phyloP scores from a whole-genome alignment of 2,888 invertebrate species.

The Leptothorax acervorum region DNA sequence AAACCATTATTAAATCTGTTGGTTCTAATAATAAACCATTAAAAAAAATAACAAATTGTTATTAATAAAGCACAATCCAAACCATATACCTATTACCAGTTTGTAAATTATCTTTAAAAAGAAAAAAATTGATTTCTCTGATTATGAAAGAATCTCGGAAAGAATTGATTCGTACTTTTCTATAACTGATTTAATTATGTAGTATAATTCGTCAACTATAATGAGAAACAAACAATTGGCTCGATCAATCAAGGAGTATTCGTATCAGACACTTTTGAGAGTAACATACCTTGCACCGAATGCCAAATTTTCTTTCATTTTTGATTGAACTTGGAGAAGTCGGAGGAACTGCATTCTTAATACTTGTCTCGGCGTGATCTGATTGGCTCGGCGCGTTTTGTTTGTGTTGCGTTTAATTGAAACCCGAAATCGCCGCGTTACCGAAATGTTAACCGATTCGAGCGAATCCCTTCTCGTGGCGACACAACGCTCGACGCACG shows the following conservation, averaged over 20 bases:
- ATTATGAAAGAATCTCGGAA: too few relatives aligned
- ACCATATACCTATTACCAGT: background rate
- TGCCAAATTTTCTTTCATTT: background rate
- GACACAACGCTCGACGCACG: conserved; percentile 66
- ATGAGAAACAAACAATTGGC: background rate
- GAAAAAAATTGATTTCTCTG: background rate
- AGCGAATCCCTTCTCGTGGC: conserved; percentile 62
- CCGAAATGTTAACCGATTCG: conserved; percentile 76
- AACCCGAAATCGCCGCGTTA: conserved; percentile 69
- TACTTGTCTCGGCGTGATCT: background rate
- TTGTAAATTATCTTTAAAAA: background rate
- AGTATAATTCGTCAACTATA: background rate
- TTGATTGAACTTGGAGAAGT: background rate
- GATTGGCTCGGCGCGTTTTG: background rate
- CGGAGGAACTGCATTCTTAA: background rate
- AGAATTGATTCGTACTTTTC: background rate
- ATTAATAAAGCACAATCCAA: background rate
- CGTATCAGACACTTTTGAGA: background rate
- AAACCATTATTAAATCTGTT: background rate
- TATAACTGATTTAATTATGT: background rate
- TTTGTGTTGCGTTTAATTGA: conserved; percentile 68
- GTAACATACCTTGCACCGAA: background rate
- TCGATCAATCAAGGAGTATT: background rate
- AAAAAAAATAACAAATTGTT: background rate
- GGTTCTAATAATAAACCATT: background rate